phyloP scores from a whole-genome alignment of 2,797 vertebrate genomes.

The Chloroceryle inda region DNA sequence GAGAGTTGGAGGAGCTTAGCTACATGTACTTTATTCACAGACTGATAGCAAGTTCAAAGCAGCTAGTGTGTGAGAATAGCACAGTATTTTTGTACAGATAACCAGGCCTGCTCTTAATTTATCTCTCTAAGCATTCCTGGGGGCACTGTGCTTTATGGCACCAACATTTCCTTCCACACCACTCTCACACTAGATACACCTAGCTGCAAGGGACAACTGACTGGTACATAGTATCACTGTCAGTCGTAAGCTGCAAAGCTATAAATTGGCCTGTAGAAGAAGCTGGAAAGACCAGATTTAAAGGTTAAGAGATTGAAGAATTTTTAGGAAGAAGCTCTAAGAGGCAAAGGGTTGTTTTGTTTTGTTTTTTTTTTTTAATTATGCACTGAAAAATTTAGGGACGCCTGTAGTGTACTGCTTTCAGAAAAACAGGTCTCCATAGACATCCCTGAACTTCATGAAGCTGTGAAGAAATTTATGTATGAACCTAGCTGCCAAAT shows the following conservation, averaged over 20 bases:
- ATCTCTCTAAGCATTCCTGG: background rate
- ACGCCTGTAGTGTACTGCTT: accelerated
- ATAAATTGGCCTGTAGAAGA: background rate
- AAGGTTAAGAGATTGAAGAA: background rate
- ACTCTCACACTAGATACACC: accelerated
- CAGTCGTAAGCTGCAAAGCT: background rate
- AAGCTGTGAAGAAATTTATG: background rate
- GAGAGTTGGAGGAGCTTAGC: background rate
- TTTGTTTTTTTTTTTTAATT: background rate
- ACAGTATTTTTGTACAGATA: background rate
- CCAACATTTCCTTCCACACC: accelerated
- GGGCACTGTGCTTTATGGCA: background rate
- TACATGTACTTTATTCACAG: accelerated
- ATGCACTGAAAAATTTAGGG: background rate
- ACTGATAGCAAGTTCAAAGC: background rate
- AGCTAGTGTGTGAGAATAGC: accelerated
- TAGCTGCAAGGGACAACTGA: background rate
- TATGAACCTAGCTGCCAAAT: background rate
- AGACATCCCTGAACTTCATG: background rate
- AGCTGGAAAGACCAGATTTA: background rate
- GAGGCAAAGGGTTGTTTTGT: background rate
- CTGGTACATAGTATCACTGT: background rate
- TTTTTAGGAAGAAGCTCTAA: background rate
- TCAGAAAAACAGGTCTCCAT: background rate
- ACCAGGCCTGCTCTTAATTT: background rate